A percentile compares a stretch with the other conserved stretches of the same genome.
Evolutionary conservation across 2,888 invertebrate species (phyloP).

Genomic region (Cheilosia vulpina): DNA sequence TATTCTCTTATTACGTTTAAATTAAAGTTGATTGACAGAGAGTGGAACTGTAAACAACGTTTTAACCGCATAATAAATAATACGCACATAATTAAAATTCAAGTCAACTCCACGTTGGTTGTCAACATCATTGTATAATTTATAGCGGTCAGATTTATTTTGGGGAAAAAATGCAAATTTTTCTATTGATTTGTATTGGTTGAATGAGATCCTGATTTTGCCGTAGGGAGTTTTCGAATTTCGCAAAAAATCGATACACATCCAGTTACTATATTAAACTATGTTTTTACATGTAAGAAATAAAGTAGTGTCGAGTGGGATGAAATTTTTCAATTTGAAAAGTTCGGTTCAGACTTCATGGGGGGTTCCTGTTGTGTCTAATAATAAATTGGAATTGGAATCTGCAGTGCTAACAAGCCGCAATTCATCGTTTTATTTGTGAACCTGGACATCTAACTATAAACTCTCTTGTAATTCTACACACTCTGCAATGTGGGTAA

Average conservation of each 20-base stretch:
- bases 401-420: too few species aligned
- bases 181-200: not conserved
- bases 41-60: slow-evolving; percentile 26
- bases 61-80: slow-evolving; percentile 17
- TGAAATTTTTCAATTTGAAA: too few species aligned
- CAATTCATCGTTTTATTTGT: too few species aligned
- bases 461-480: too few species aligned
- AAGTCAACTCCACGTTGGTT: slow-evolving; percentile 15
- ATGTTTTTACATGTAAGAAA: too few species aligned
- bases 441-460: too few species aligned
- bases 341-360: too few species aligned
- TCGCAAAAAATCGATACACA: not conserved
- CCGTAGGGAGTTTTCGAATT: not conserved
- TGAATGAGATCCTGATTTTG: slow-evolving; percentile 12
- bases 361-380: too few species aligned
- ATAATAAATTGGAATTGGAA: too few species aligned
- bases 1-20: slow-evolving; percentile 13
- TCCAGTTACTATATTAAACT: too few species aligned
- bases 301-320: too few species aligned
- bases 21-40: slow-evolving; percentile 33
- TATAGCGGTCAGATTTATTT: slow-evolving; percentile 18
- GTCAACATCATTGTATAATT: not conserved
- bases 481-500: too few species aligned
- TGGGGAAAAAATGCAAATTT: slow-evolving; percentile 8
- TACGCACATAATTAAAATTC: slow-evolving; percentile 21